phyloP scores from a whole-genome alignment of 2,797 vertebrate species.

The Chaetophractus vellerosus region DNA sequence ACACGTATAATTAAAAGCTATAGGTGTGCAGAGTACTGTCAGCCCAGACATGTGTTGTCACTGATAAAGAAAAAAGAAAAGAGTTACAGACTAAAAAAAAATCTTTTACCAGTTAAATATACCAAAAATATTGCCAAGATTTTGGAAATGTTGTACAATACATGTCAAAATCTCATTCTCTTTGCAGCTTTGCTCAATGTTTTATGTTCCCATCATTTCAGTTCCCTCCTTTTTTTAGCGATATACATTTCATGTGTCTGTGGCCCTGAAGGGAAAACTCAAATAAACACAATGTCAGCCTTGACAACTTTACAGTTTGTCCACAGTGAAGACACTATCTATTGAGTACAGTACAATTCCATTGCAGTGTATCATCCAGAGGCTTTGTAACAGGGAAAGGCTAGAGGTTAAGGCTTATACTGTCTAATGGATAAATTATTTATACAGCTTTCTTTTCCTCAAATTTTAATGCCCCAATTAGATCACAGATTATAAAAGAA shows the following conservation, averaged over 20 bases:
- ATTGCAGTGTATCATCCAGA: neutral
- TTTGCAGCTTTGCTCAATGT: conserved; percentile 9
- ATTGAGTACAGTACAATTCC: neutral
- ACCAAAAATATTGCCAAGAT: conserved; percentile 54
- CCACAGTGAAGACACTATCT: neutral
- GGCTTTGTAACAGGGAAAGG: neutral
- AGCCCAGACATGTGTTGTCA: conserved; percentile 8
- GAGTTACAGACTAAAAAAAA: neutral
- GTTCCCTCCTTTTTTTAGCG: neutral
- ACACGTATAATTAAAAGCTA: conserved; percentile 63
- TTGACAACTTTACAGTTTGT: neutral
- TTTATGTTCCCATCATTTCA: conserved; percentile 48
- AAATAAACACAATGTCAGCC: neutral
- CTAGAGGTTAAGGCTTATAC: neutral
- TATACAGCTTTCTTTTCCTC: neutral
- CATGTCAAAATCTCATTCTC: conserved; percentile 51
- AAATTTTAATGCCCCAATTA: neutral
- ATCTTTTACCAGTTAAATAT: conserved; percentile 61
- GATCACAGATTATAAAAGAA: neutral
- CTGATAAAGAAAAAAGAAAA: neutral
- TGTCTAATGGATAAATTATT: neutral
- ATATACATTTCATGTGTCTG: neutral
- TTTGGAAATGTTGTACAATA: conserved; percentile 62
- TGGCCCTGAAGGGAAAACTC: conserved; percentile 56
- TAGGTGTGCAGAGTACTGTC: neutral